Conservation (phyloP, 2,888 invertebrate species). For the Celastrina argiolus region DNA sequence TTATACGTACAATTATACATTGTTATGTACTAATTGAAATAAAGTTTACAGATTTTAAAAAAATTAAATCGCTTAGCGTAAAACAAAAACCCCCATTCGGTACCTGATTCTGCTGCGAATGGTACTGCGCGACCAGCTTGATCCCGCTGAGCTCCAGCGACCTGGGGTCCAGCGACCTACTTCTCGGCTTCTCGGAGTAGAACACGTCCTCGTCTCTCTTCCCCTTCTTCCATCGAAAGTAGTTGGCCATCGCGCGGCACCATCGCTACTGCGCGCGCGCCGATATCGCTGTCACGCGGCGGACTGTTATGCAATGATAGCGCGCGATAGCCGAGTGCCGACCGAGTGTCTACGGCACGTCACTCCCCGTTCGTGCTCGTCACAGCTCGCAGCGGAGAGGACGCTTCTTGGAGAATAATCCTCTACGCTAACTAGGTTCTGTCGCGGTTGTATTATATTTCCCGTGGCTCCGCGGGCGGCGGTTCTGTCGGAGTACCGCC, state of each 20-base stretch:
- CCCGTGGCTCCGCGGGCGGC: too few species aligned
- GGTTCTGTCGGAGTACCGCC: too few species aligned
- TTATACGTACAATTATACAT: too few species aligned
- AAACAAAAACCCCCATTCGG: neutral
- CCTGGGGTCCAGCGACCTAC: constrained; percentile 85
- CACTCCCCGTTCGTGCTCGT: too few species aligned
- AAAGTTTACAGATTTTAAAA: too few species aligned
- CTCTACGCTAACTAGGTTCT: too few species aligned
- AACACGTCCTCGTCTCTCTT: constrained; percentile 77
- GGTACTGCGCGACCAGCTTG: constrained; percentile 75
- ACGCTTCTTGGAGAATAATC: too few species aligned
- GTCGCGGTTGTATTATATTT: too few species aligned
- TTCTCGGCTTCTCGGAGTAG: constrained; percentile 81
- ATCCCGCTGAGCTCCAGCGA: constrained; percentile 84
- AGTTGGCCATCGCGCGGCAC: constrained; percentile 79
- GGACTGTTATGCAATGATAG: constrained; percentile 23
- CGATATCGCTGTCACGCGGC: neutral
- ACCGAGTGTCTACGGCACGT: neutral
- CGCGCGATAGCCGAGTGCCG: neutral
- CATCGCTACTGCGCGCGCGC: constrained; percentile 46
- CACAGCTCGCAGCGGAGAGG: too few species aligned
- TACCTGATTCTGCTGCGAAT: constrained; percentile 47
- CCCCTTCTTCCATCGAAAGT: constrained; percentile 83
- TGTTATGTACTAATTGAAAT: too few species aligned
- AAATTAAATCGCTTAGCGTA: too few species aligned